phyloP scores from a whole-genome alignment of 1,140 invertebrate species.

The Spodoptera frugiperda region DNA sequence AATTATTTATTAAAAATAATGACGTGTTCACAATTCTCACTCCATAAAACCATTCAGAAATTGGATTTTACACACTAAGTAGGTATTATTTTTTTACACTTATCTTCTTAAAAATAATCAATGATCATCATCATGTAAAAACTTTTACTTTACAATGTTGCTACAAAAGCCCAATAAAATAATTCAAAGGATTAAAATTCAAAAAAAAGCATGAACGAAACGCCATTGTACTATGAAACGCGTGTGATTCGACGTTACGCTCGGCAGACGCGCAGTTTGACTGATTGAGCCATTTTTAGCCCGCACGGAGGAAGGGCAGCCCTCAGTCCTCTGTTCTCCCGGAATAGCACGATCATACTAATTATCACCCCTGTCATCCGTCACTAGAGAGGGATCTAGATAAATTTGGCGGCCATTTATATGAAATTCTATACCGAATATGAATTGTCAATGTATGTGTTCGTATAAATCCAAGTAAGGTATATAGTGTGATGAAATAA shows the following conservation, averaged over 20 bases:
- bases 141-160: no score
- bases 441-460: neutral
- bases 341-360: conserved; percentile 74
- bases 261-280: conserved; percentile 65
- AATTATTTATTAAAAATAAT: no score
- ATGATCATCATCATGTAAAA: no score
- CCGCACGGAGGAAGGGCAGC: conserved; percentile 58
- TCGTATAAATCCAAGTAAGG: no score
- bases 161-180: no score
- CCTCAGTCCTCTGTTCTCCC: conserved; percentile 31
- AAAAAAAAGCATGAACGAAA: conserved; percentile 42
- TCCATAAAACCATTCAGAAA: no score
- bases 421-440: conserved; percentile 62
- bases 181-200: neutral
- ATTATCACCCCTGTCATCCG: conserved; percentile 77
- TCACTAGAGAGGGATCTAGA: conserved; percentile 67
- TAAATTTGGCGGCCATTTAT: conserved; percentile 71
- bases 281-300: conserved; percentile 81
- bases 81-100: no score
- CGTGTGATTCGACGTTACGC: conserved; percentile 43
- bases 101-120: no score
- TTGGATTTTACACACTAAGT: no score
- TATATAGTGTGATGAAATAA: no score
- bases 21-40: no score
- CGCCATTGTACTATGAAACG: conserved; percentile 50